Evolutionary conservation across 2,797 vertebrate genomes (phyloP), one percentile per base, ranked within the genome.

Genomic region (Mareca penelope): DNA sequence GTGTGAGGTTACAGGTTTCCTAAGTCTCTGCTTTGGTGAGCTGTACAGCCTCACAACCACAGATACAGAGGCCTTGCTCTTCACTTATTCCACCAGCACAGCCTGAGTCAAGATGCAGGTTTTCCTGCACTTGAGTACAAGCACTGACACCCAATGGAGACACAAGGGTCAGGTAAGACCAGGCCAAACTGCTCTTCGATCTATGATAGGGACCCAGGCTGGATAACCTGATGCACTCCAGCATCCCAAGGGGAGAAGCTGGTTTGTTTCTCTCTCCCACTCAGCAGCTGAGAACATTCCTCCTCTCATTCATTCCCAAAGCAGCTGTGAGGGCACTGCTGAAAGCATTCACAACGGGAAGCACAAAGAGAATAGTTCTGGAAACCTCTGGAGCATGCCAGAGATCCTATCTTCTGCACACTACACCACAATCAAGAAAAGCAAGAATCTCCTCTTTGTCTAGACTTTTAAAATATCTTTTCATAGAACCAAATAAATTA

Each of bases 61-160:
- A 87, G 46, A 73, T 64, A 4, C 17, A 79, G 52, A 70, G 19
- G 23, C 10, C 12, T 55, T 80, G 12, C 72, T n/a, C 26, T 21
- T 50, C 61, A 80, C 52, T 88, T 28, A 24, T 4, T 52, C 52
- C 24, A 28, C 24, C 46, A 75, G 15, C 21, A 4, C 1, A 7
- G 1, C 18, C 22, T 0, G 1, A 78, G 33, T 14, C 33, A 64
- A 64, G 28, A 56, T 0, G 9, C 33, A 8, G 31, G 23, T 88
- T 53, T 46, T 71, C 42, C 1, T 42, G 31, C 31, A 19, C 35
- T 33, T 67, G 29, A 55, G 31, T 15, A 50, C 56, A 87, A 80
- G 48, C 3, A 1, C 1, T 1, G 10, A 42, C 42, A 72, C 21
- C 15, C 1, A 8, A 40, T 0, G 2, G 53, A 70, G 31, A 50